These are phyloP conservation scores for Platichthys flesus DNA, from an alignment of 2,113 vertebrate species.

Conservation along the genomic window DNA sequence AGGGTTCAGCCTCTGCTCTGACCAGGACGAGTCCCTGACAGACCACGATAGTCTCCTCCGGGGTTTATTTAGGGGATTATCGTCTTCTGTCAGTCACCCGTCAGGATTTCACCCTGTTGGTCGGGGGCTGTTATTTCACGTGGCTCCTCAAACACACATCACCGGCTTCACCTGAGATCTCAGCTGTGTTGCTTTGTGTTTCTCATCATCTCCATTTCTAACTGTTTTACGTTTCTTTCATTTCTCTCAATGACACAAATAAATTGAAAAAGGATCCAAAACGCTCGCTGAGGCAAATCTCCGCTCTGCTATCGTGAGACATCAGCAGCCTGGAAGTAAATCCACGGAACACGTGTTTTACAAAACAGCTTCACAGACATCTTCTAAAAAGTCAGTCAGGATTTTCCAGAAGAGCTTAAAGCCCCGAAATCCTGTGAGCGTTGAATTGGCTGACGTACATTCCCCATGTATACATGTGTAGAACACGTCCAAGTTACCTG, in stretches of 20 bases:
- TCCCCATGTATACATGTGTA: background rate
- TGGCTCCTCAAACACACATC: constrained; percentile 48
- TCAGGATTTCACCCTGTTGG: constrained; percentile 53
- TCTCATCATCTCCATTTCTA: constrained; percentile 45
- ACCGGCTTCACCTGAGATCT: constrained; percentile 25
- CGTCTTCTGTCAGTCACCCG: constrained; percentile 75
- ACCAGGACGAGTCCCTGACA: constrained; percentile 71
- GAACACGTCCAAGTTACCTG: constrained; percentile 13
- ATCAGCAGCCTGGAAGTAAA: constrained; percentile 21
- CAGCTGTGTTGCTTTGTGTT: constrained; percentile 42
- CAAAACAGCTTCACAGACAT: background rate
- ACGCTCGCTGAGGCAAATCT: constrained; percentile 59
- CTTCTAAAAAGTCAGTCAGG: constrained; percentile 43
- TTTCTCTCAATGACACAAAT: constrained; percentile 54
- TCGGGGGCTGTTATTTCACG: constrained; percentile 58
- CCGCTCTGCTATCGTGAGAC: background rate
- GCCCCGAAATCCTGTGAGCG: constrained; percentile 44
- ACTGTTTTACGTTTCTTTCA: constrained; percentile 29
- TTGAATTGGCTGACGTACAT: constrained; percentile 35
- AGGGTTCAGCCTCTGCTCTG: constrained; percentile 61
- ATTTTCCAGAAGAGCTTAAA: constrained; percentile 54
- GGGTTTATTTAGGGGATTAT: constrained; percentile 61
- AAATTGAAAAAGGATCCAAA: constrained; percentile 55
- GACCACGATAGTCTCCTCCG: constrained; percentile 64
- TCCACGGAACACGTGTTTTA: constrained; percentile 12